A percentile compares a stretch with the other conserved stretches of the same genome.
Conservation (phyloP, 2,888 invertebrate species). For the Gandaritis pyraliata region DNA sequence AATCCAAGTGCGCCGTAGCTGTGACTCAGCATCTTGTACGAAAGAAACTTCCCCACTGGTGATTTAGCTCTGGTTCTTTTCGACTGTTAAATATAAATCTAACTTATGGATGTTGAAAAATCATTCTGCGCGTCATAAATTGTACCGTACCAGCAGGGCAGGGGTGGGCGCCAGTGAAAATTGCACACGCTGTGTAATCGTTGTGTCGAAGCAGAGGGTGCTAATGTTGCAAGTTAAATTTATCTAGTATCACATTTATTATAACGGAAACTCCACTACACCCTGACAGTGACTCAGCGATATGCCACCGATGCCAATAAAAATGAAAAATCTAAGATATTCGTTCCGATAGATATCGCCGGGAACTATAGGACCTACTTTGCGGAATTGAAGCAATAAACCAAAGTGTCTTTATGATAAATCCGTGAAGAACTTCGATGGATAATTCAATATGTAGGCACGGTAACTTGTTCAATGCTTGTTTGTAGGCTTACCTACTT, state of each 20-base stretch:
- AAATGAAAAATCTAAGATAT: conserved; percentile 52
- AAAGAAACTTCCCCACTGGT: conserved; percentile 55
- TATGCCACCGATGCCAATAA: conserved; percentile 43
- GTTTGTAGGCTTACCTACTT: conserved; percentile 10
- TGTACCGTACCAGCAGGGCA: conserved; percentile 68
- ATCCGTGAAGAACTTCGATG: conserved; percentile 30
- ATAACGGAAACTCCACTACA: conserved; percentile 57
- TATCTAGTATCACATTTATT: conserved; percentile 77
- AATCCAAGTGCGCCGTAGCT: conserved; percentile 34
- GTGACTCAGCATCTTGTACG: conserved; percentile 58
- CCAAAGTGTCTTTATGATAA: conserved; percentile 44
- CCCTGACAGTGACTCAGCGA: conserved; percentile 56
- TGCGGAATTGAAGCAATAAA: conserved; percentile 48
- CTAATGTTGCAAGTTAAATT: conserved; percentile 78
- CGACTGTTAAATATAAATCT: conserved; percentile 75
- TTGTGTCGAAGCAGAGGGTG: conserved; percentile 73
- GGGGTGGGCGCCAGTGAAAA: conserved; percentile 77
- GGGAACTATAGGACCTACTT: conserved; percentile 46
- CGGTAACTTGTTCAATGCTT: conserved; percentile 15
- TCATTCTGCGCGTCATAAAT: conserved; percentile 79
- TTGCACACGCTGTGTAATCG: conserved; percentile 75
- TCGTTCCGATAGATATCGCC: conserved; percentile 40
- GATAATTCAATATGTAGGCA: conserved; percentile 30
- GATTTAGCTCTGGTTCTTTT: conserved; percentile 65
- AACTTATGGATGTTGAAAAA: conserved; percentile 79